Base-by-base conservation (phyloP, 2,113 vertebrate genomes). In the Larimichthys crocea region DNA sequence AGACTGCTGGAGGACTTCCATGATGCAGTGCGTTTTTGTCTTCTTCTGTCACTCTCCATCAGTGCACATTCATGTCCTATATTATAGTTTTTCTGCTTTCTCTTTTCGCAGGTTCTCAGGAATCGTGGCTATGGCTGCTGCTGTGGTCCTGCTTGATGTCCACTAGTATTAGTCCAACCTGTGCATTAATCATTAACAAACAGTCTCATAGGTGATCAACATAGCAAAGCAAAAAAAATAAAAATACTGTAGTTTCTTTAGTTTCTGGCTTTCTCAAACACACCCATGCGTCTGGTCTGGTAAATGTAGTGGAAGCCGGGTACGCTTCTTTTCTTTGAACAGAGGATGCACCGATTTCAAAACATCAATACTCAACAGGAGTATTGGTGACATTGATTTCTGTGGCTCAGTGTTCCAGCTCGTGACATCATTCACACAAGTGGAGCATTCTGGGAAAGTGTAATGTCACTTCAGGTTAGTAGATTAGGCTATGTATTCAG, bases 371-470 rank as follows among this genome's bases (percentile, higher is more conserved):
- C 53, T 76, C 24, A 63, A 46, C 31, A 50, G 35, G 46, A 60
- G n/a, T 73, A 67, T 63, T 50, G 67, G 15, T 50, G n/a, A 17
- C 49, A 66, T 59, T 71, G 66, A 76, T 80, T 80, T 52, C 50
- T 66, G 1, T 40, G 46, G 60, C 53, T 70, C 29, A 48, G 40
- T 29, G 53, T 65, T 63, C 22, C 26, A 55, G 48, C 56, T 24
- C 60, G 64, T 77, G 63, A 17, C 8, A 19, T 44, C 35, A 56
- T 42, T 44, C 17, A 55, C 19, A 29, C 42, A 65, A 52, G 44
- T 35, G 26, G 20, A 40, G 71, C 19, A 66, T 65, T 77, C 24
- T 48, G 74, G 62, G 19, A 66, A 57, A 29, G 22, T 16, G 24
- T 11, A 16, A 29, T 17, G 24, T 31, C 4, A 46, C 52, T 22